phyloP scores from a whole-genome alignment of 1,140 invertebrate genomes.

The Anthonomus grandis region DNA sequence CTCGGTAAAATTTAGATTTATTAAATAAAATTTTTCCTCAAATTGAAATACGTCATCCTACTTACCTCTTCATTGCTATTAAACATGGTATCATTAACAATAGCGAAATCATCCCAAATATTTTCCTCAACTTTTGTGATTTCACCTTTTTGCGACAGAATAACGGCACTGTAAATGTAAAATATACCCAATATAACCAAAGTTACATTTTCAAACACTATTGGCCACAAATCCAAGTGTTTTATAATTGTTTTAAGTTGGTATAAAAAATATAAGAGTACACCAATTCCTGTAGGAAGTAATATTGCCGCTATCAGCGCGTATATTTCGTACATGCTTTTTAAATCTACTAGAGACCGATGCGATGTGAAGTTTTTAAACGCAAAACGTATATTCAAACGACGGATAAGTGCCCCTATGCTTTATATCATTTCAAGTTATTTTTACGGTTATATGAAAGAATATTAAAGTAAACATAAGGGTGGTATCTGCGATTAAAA shows the following conservation, averaged over 20 bases:
- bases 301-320: slow-evolving; percentile 7
- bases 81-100: slow-evolving; percentile 16
- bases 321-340: slow-evolving; percentile 19
- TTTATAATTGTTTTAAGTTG: neutral
- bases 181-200: slow-evolving; percentile 11
- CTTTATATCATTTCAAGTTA: too few species aligned
- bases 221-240: slow-evolving; percentile 5
- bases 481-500: too few species aligned
- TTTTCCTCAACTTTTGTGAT: neutral
- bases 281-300: slow-evolving; percentile 10
- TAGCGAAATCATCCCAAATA: slow-evolving; percentile 15
- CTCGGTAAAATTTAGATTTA: too few species aligned
- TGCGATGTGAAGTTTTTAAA: too few species aligned
- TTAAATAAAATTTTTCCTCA: too few species aligned
- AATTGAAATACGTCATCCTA: neutral
- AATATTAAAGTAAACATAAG: too few species aligned
- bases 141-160: neutral
- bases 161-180: slow-evolving; percentile 15
- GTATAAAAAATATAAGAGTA: slow-evolving; percentile 9
- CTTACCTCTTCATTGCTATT: neutral
- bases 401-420: too few species aligned
- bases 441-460: too few species aligned
- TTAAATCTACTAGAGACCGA: too few species aligned
- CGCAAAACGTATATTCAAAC: too few species aligned
- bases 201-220: slow-evolving; percentile 8